phyloP scores from a whole-genome alignment of 2,797 vertebrate genomes.

The Silurus lanzhouensis region DNA sequence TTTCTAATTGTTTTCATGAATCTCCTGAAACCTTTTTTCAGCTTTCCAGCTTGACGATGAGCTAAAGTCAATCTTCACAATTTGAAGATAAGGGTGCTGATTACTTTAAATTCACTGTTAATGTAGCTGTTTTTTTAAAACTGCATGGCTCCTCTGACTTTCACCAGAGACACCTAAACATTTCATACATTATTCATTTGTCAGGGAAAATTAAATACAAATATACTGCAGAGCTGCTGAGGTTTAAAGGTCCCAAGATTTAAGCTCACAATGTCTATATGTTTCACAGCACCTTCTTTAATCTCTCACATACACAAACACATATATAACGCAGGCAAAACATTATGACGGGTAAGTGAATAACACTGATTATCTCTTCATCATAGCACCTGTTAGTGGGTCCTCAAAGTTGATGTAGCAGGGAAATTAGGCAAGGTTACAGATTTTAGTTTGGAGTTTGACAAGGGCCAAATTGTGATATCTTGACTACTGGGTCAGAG shows the following conservation, averaged over 20 bases:
- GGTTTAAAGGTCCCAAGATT: neutral
- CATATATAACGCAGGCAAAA: no score
- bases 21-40: no score
- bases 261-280: neutral
- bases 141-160: neutral
- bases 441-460: no score
- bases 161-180: neutral
- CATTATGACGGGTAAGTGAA: no score
- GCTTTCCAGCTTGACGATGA: no score
- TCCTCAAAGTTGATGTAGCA: no score
- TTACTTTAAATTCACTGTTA: neutral
- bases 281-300: neutral
- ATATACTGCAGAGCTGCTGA: neutral
- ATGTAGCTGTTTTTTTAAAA: neutral
- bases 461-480: no score
- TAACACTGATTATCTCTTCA: no score
- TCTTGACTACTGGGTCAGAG: no score
- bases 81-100: neutral
- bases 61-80: neutral
- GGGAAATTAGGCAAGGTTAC: no score
- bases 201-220: neutral
- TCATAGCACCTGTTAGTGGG: no score
- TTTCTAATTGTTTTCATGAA: no score
- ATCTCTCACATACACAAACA: neutral
- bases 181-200: neutral